Conservation (phyloP, 2,113 vertebrate species). For the Thunnus maccoyii region DNA sequence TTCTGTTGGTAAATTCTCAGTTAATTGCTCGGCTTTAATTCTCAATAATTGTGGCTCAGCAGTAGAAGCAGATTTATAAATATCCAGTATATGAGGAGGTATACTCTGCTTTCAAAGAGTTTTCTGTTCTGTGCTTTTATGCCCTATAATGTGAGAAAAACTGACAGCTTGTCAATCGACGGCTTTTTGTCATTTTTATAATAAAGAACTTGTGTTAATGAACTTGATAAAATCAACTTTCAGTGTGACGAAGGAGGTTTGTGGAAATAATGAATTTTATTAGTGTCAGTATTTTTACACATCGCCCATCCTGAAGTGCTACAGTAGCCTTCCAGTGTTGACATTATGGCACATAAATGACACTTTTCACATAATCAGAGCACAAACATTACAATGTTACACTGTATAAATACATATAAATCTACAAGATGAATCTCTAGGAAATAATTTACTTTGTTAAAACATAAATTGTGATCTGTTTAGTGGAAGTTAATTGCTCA, state of each 20-base stretch:
- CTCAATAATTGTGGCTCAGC: not conserved
- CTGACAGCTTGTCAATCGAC: not conserved
- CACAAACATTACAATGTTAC: slow-evolving; percentile 47
- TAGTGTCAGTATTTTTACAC: slow-evolving; percentile 71
- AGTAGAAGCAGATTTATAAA: not conserved
- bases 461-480: slow-evolving; percentile 29
- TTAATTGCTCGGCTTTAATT: not conserved
- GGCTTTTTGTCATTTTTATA: slow-evolving; percentile 53
- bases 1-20: not conserved
- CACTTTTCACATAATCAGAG: slow-evolving; percentile 28
- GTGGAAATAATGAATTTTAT: slow-evolving; percentile 74
- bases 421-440: slow-evolving; percentile 29
- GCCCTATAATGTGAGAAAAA: slow-evolving; percentile 45
- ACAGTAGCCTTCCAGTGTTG: slow-evolving; percentile 63
- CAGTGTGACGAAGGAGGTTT: not conserved
- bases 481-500: slow-evolving; percentile 24
- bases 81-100: not conserved
- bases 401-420: slow-evolving; percentile 59
- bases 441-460: slow-evolving; percentile 32
- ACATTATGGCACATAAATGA: slow-evolving; percentile 75
- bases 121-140: not conserved
- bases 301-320: slow-evolving; percentile 73
- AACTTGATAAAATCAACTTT: slow-evolving; percentile 1
- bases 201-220: slow-evolving; percentile 39
- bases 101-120: slow-evolving; percentile 21